Evolutionary conservation across 2,888 invertebrate genomes (phyloP).

Genomic region (Ennomos fuscantarius): DNA sequence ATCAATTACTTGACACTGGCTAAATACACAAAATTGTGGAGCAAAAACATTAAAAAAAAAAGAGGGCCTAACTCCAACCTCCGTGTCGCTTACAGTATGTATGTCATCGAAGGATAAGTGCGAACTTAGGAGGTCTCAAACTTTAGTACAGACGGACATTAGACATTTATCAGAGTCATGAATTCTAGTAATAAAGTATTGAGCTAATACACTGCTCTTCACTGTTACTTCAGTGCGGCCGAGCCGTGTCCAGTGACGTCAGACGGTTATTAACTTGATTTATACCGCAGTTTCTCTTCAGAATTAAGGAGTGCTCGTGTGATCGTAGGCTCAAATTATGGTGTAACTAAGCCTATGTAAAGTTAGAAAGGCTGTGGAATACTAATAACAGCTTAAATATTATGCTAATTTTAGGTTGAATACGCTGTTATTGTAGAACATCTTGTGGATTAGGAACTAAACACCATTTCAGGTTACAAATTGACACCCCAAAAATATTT

Average conservation of each 20-base stretch:
- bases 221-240: slow-evolving; percentile 29
- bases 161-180: too few species aligned
- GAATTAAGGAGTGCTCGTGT: slow-evolving; percentile 40
- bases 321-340: slow-evolving; percentile 42
- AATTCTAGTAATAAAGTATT: background rate
- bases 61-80: too few species aligned
- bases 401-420: slow-evolving; percentile 19
- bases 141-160: too few species aligned
- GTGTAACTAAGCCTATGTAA: slow-evolving; percentile 35
- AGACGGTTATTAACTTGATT: slow-evolving; percentile 55
- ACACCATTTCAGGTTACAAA: too few species aligned
- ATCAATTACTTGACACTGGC: too few species aligned
- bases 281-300: slow-evolving; percentile 50
- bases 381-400: slow-evolving; percentile 21
- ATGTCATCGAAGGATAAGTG: too few species aligned
- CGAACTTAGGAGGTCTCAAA: too few species aligned
- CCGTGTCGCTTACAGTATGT: too few species aligned
- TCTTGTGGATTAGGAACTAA: slow-evolving; percentile 1
- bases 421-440: slow-evolving; percentile 15
- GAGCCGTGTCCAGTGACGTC: slow-evolving; percentile 46
- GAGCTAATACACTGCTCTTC: slow-evolving; percentile 2
- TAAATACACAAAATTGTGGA: too few species aligned
- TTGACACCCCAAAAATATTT: too few species aligned
- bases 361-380: slow-evolving; percentile 33
- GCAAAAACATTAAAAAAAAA: too few species aligned